Base-by-base conservation (phyloP, 2,797 vertebrate genomes). In the Artibeus lituratus region DNA sequence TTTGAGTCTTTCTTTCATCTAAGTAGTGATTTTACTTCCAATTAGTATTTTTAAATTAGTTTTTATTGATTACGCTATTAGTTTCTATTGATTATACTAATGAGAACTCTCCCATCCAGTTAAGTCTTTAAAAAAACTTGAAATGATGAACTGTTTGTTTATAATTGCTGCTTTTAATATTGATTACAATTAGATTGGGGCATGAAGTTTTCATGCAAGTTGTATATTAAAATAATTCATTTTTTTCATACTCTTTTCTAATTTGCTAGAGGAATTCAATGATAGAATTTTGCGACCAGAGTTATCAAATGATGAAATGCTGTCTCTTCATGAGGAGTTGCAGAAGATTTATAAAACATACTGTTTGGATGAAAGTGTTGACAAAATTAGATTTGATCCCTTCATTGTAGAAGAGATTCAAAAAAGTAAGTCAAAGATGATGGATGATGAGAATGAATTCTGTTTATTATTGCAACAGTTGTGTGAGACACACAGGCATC, bases 341-440 rank as follows among this genome's bases (percentile, higher is more conserved):
- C 98, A 98, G 96, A 99, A 99, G 98, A 99, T 99, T 97, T 99
- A 99, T 84, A 97, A 98, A 97, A 99, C 99, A 0, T 99, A 99
- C 70, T 99, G 99, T 97, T 98, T 99, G 98, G 99, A 99, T 94
- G 99, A 99, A 97, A 99, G 99, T 98, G 97, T 99, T 49, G 99
- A 99, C 98, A 99, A 99, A 98, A 99, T 99, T 97, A 98, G 99
- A 98, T 99, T 99, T 94, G 99, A 99, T 96, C 98, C 98, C 3
- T 98, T 99, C 96, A 99, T 99, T 94, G 99, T 99, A 96, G 99
- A 99, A 94, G 99, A 99, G 98, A 99, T 99, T 96, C 97, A 98
- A 87, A 99, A 96, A 98, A 98, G 99, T 99, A 98, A 97, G 99
- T 98, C 69, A 94, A 42, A 86, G 62, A 95, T 95, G 0, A 22